Base-by-base conservation (phyloP, 1,140 invertebrate genomes). In the Bombus balteatus region DNA sequence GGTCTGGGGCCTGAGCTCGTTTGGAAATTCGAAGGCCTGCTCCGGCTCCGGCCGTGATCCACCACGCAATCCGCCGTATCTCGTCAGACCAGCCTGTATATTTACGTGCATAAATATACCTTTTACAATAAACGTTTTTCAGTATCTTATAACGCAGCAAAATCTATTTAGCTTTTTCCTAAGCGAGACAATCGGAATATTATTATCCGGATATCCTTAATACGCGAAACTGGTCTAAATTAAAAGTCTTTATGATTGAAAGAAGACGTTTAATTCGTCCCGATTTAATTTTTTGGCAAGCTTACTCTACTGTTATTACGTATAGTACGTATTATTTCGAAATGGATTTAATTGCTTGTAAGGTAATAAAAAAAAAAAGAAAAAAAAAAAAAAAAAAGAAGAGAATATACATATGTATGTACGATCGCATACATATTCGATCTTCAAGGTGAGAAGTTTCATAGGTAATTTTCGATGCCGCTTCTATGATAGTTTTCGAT, bases 21-120 rank as follows among this genome's bases (percentile, higher is more conserved):
- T 90, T 92, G 91, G 91, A 91, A 92, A 93, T 92, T 90, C 85
- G 91, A 93, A 92, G 92, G 92, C 70, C 92, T 89, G 84, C 72
- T 73, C 76, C 34, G 76, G 70, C 86, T 83, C 81, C 59, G 87
- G 62, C 78, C 68, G 28, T 81, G 90, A 92, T 91, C 84, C 88
- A 91, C 82, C 88, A 91, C 90, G 91, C 90, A 90, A 93, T 93
- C 90, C 83, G 71, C 86, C 86, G 82, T 91, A 87, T 90, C 87
- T 71, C 75, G 53, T 74, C 41, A 15, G 84, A 34, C 37, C n/a
- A 62, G 68, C 70, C 82, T 88, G 76, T 83, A 8, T 62, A 59
- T 34, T 57, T 34, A 81, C 83, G 59, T 32, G 39, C n/a, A 15
- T 71, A 57, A 57, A 59, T 65, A 39, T 59, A 47, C 43, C 18